Percentiles rank a stretch among this genome's conserved stretches.
Evolutionary conservation across 2,888 invertebrate genomes (phyloP).

Genomic region (Glyphotaelius pellucidus): DNA sequence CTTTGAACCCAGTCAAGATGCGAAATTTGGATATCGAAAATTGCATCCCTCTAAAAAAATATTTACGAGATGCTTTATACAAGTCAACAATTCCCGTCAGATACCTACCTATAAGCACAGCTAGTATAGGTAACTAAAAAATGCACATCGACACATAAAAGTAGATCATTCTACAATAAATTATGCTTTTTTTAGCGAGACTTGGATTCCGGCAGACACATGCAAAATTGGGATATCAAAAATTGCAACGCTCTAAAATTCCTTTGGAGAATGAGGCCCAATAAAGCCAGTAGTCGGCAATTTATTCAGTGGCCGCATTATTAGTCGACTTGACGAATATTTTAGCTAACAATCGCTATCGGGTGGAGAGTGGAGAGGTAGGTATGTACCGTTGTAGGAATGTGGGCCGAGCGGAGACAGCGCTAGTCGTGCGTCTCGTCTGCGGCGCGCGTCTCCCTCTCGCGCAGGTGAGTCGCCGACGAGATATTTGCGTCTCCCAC

Average conservation of each 20-base stretch:
- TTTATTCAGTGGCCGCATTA: conserved; percentile 37
- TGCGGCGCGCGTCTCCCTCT: not conserved
- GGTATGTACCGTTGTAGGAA: conserved; percentile 26
- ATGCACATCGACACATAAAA: not conserved
- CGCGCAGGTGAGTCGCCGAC: not conserved
- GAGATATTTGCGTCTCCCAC: not conserved
- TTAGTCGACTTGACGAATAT: not conserved
- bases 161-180: not conserved
- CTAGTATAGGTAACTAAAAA: not conserved
- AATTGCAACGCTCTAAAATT: not conserved
- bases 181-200: too few relatives aligned
- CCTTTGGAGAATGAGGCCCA: not conserved
- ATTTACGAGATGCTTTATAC: too few relatives aligned
- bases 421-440: not conserved
- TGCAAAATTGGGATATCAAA: not conserved
- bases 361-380: conserved; percentile 9
- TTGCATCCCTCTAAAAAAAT: too few relatives aligned
- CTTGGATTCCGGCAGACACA: not conserved
- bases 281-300: not conserved
- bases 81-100: too few relatives aligned
- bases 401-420: conserved; percentile 26
- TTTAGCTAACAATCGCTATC: conserved; percentile 8
- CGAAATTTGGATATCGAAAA: too few relatives aligned
- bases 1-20: too few relatives aligned
- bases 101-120: not conserved